Evolutionary conservation across 2,113 vertebrate species (phyloP), one percentile per base, ranked within the genome.

Genomic region (Trogon surrucura): DNA sequence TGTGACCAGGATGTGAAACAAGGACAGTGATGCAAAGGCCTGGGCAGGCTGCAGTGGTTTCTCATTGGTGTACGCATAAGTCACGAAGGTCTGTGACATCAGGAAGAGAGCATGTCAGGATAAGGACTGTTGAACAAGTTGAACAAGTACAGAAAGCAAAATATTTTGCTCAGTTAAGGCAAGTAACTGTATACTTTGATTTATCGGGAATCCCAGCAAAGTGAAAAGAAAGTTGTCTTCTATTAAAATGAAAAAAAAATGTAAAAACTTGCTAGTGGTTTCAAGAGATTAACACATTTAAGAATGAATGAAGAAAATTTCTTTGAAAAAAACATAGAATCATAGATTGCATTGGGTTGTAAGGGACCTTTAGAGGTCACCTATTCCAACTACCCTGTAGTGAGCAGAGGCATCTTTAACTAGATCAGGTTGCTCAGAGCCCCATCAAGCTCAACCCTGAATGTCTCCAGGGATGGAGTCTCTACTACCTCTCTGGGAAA

Each of bases 1-100:
- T 0, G 99, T 99, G 87, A 99, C 99, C 92, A 99, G 97, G 97
- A 99, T 99, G 82, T 99, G 99, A 94, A 99, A 99, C 34, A 99
- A 94, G 1, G 99, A 99, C 89, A 99, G 96, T 0, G 99, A 99
- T 1, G 99, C 99, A 65, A 99, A 99, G 45, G 99, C 99, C 71
- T 98, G 98, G 2, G 98, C 98, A 0, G 99, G 98, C 26, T 95
- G 98, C 65, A 99, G 98, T 0, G 84, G 94, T 2, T 29, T 72
- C 1, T 85, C 25, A 2, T 96, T 97, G n/a, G 98, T 88, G 58
- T 99, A 98, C 0, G 98, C 97, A 0, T 99, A 97, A 5, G 97
- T 98, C 96, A 99, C 98, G 72, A 99, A 99, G 0, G 99, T 99
- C 99, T 99, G 91, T 36, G 77, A 90, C 29, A 64, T 8, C 54